Conservation (phyloP, 2,113 vertebrate genomes). For the Antechinus flavipes region DNA sequence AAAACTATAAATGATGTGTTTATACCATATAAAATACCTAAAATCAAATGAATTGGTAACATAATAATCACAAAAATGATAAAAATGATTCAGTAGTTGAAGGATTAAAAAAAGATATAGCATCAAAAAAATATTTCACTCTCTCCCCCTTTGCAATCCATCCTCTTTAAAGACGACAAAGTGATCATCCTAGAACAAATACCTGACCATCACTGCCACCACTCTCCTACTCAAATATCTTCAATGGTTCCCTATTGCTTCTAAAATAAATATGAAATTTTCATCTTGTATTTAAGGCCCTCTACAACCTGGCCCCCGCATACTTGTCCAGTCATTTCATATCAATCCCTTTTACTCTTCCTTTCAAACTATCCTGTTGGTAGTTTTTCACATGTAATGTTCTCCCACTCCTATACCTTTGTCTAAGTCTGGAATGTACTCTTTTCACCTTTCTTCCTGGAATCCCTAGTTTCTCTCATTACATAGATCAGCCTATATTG, state of each 20-base stretch:
- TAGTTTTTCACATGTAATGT: background rate
- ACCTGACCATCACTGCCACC: background rate
- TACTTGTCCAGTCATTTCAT: slow-evolving; percentile 5
- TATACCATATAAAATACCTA: too few species aligned
- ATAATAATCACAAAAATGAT: too few species aligned
- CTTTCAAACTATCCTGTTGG: too few species aligned
- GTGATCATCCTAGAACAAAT: background rate
- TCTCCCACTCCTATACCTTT: background rate
- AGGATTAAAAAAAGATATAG: too few species aligned
- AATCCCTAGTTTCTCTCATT: background rate
- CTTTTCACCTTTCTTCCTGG: background rate
- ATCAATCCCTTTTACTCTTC: background rate
- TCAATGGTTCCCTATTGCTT: background rate
- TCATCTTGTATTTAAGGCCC: background rate
- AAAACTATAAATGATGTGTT: too few species aligned
- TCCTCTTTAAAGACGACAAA: background rate
- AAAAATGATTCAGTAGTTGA: too few species aligned
- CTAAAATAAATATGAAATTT: background rate
- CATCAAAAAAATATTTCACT: too few species aligned
- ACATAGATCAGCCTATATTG: background rate
- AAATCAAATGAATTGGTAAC: too few species aligned
- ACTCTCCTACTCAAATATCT: background rate
- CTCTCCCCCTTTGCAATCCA: slow-evolving; percentile 3
- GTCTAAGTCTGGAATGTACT: background rate
- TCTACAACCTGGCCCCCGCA: background rate